Conservation (phyloP, 92 coral and sea anemone species). For the Epizoanthus illoricatus region DNA sequence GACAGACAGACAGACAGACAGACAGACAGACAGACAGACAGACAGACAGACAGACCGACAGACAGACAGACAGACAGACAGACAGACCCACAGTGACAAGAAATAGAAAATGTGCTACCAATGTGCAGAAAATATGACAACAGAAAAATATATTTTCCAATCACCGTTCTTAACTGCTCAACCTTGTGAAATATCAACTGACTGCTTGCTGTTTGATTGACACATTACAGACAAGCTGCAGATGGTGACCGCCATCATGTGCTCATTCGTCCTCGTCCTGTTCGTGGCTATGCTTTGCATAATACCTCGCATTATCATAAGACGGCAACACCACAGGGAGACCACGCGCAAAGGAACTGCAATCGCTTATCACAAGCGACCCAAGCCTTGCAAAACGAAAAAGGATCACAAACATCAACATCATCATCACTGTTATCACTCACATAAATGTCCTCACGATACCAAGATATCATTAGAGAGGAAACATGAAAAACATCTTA, state of each 20-base stretch:
- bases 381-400: not conserved
- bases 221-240: conserved; percentile 25
- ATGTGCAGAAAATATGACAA: not conserved
- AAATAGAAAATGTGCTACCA: too few relatives aligned
- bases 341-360: not conserved
- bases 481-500: not conserved
- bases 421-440: not conserved
- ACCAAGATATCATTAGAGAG: not conserved
- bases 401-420: conserved; percentile 1
- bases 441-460: not conserved
- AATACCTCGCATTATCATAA: conserved; percentile 18
- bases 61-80: not conserved
- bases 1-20: not conserved
- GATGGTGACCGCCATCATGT: conserved; percentile 24
- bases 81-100: not conserved
- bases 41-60: not conserved
- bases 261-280: conserved; percentile 16
- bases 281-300: conserved; percentile 22
- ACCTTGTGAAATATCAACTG: not conserved
- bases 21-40: not conserved
- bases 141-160: not conserved
- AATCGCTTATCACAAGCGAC: not conserved
- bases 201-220: not conserved
- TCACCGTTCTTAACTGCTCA: not conserved
- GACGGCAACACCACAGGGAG: not conserved